Percentiles rank a stretch among this genome's conserved stretches.
Evolutionary conservation across 2,113 vertebrate genomes (phyloP).

Genomic region (Corythornis cristatus): DNA sequence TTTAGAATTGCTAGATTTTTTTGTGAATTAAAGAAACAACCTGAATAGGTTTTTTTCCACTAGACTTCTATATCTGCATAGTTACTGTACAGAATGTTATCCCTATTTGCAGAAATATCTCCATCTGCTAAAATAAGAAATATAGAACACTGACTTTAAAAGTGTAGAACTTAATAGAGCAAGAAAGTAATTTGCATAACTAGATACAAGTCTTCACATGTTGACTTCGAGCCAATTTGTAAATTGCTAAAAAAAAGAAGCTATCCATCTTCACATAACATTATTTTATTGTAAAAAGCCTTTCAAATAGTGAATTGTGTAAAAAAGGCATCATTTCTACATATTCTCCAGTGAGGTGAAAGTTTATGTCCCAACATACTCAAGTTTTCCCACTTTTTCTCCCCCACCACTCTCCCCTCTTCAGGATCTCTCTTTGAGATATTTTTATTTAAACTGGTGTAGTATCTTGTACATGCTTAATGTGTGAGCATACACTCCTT

Average conservation of each 20-base stretch:
- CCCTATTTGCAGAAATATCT: background rate
- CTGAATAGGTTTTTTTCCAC: background rate
- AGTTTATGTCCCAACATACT: background rate
- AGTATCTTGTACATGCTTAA: rapidly evolving
- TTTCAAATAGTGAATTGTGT: background rate
- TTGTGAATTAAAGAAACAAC: background rate
- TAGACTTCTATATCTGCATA: background rate
- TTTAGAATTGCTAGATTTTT: background rate
- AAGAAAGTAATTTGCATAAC: background rate
- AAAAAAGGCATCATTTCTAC: background rate
- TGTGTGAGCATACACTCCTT: background rate
- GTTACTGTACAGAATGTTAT: background rate
- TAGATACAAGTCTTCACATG: background rate
- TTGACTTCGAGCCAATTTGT: background rate
- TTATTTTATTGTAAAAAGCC: background rate
- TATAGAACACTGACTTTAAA: background rate
- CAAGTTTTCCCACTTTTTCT: background rate
- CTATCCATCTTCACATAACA: background rate
- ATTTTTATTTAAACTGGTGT: background rate
- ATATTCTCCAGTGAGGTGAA: background rate
- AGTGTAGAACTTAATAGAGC: background rate
- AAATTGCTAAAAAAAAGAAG: background rate
- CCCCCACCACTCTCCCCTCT: background rate
- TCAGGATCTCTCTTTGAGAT: background rate
- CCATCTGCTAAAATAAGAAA: background rate